Evolutionary conservation across 2,888 invertebrate genomes (phyloP).

Genomic region (Schizotus pectinicornis): DNA sequence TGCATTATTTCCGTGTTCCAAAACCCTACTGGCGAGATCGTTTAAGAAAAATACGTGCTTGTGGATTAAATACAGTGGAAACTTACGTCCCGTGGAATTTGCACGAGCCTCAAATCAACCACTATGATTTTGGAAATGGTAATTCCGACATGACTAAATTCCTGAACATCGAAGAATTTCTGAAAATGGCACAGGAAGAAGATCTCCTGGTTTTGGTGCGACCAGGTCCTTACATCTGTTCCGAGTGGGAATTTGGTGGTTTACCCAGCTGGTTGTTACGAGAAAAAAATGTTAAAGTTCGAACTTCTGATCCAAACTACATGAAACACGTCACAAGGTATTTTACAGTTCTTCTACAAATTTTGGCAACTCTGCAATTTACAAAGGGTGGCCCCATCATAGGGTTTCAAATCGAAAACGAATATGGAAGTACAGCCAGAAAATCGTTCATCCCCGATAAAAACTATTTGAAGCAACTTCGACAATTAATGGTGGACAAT

Average conservation of each 20-base stretch:
- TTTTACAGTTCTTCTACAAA: constrained; percentile 60
- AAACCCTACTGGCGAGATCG: constrained; percentile 78
- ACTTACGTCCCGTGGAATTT: constrained; percentile 82
- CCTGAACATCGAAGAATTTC: constrained; percentile 67
- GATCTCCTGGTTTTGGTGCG: constrained; percentile 80
- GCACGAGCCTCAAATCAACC: constrained; percentile 78
- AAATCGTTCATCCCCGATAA: constrained; percentile 41
- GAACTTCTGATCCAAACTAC: constrained; percentile 54
- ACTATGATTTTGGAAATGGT: constrained; percentile 68
- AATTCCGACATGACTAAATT: constrained; percentile 62
- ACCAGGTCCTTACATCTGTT: constrained; percentile 91
- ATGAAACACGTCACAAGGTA: constrained; percentile 62
- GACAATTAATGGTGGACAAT: constrained; percentile 48
- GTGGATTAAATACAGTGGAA: constrained; percentile 64
- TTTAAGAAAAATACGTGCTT: constrained; percentile 80
- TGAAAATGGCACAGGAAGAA: constrained; percentile 75
- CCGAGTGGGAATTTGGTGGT: constrained; percentile 77
- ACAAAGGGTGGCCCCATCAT: constrained; percentile 85
- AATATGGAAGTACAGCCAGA: constrained; percentile 75
- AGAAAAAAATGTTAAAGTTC: constrained; percentile 58
- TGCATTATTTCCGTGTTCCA: constrained; percentile 86
- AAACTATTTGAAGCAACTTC: constrained; percentile 56
- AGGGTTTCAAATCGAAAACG: constrained; percentile 91
- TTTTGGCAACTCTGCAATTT: constrained; percentile 62
- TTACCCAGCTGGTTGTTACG: constrained; percentile 47